Evolutionary conservation across 1,140 invertebrate species (phyloP).

Genomic region (Tribolium castaneum): DNA sequence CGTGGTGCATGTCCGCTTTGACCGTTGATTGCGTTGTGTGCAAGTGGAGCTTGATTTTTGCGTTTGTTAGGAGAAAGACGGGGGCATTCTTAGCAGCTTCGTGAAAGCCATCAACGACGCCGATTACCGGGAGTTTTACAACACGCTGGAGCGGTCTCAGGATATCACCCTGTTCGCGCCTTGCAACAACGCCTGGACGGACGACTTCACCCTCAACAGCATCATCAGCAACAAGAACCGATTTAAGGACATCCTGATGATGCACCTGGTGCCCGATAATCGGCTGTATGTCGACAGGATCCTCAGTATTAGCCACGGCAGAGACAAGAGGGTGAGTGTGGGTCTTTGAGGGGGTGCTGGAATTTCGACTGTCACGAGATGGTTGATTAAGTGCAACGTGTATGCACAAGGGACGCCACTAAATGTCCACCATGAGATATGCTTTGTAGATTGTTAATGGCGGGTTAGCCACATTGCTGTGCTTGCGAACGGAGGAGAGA

Average conservation of each 20-base stretch:
- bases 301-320: conserved; percentile 67
- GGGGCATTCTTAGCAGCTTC: conserved; percentile 84
- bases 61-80: conserved; percentile 70
- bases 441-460: not conserved
- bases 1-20: not conserved
- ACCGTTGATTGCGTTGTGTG: not conserved
- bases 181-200: conserved; percentile 87
- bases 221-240: conserved; percentile 77
- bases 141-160: conserved; percentile 74
- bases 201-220: conserved; percentile 74
- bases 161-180: conserved; percentile 90
- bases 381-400: not conserved
- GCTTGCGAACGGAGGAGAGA: not conserved
- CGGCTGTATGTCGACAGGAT: conserved; percentile 82
- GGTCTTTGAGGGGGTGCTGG: not conserved
- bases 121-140: conserved; percentile 78
- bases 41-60: not conserved
- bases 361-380: not conserved
- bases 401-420: not conserved
- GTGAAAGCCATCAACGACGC: conserved; percentile 81
- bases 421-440: not conserved
- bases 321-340: conserved; percentile 73
- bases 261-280: conserved; percentile 80
- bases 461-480: not conserved
- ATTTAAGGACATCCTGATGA: conserved; percentile 79